Evolutionary conservation across 2,797 vertebrate genomes (phyloP).

Genomic region (Melanotaenia trifasciata): DNA sequence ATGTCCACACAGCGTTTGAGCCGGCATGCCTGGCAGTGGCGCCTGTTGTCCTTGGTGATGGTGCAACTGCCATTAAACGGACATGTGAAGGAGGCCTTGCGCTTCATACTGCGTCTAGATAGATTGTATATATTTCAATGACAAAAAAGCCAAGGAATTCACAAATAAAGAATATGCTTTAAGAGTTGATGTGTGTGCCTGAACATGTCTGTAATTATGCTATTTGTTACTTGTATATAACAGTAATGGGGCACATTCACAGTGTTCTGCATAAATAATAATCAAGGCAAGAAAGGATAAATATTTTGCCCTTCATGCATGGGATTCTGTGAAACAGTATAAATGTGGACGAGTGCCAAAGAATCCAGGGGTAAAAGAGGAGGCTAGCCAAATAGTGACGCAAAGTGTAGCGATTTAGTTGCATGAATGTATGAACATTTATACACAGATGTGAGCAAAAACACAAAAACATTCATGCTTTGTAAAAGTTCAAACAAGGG

Average conservation of each 20-base stretch:
- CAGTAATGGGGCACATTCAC: slow-evolving; percentile 8
- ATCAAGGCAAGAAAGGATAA: slow-evolving; percentile 31
- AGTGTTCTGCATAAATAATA: slow-evolving; percentile 32
- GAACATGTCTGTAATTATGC: not conserved
- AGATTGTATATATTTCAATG: slow-evolving; percentile 28
- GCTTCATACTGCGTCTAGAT: slow-evolving; percentile 95
- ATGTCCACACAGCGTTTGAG: slow-evolving; percentile 91
- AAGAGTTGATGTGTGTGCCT: not conserved
- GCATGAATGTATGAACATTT: slow-evolving; percentile 42
- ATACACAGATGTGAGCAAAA: slow-evolving; percentile 50
- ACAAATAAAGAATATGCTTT: not conserved
- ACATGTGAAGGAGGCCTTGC: slow-evolving; percentile 93
- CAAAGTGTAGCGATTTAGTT: slow-evolving; percentile 51
- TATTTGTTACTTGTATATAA: not conserved
- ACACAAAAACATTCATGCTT: slow-evolving; percentile 38
- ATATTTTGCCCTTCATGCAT: slow-evolving; percentile 42
- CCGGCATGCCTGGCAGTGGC: slow-evolving; percentile 97
- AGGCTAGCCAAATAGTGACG: slow-evolving; percentile 50
- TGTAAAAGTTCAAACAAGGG: slow-evolving; percentile 63
- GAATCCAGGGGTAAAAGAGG: slow-evolving; percentile 23
- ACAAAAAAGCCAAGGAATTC: slow-evolving; percentile 1
- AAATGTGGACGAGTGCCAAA: slow-evolving; percentile 45
- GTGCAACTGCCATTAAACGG: slow-evolving; percentile 93
- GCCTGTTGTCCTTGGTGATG: slow-evolving; percentile 98
- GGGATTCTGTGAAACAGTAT: slow-evolving; percentile 18